Evolutionary conservation across 2,888 invertebrate genomes (phyloP), one percentile per base, ranked within the genome.

Genomic region (Acanthosoma haemorrhoidale): DNA sequence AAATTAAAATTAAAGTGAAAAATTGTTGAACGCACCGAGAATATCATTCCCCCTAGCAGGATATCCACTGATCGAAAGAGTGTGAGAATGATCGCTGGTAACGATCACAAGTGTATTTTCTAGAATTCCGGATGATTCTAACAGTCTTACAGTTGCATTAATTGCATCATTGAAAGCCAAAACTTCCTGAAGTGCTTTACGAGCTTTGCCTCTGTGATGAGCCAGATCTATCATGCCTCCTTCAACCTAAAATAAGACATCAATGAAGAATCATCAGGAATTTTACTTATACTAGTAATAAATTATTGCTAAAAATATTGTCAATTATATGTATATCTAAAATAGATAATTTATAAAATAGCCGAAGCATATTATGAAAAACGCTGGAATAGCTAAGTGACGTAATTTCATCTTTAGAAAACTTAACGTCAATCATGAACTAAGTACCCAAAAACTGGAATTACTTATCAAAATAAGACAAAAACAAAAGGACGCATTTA

Each of bases 171-270:
- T 83, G 9, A 96, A 81, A 0, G 95, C 93, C 70, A 91, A 79
- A 2, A 89, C 89, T 78, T 91, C 90, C 76, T 90, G 89, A 67
- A 91, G 80, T 29, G 90, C 90, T 77, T 89, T 82, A 77, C 86
- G 87, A 6, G 90, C 90, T 77, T 88, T 89, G 80, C 90, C 90
- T 80, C 87, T 84, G 79, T 96, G 96, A 79, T 94, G 93, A 0
- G 90, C 92, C 79, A 88, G 88, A 80, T 94, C 94, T 72, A 94
- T 91, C 76, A 91, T 84, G 0, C 93, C 94, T 9, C 92, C 92
- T 83, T 93, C 93, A 29, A 93, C 87, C 88, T 89, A 74, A 77
- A 75, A 75, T 43, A 73, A 36, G 8, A n/a, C n/a, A n/a, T n/a
- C n/a, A n/a, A n/a, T n/a, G n/a, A n/a, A n/a, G n/a, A n/a, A n/a